A percentile compares a stretch with the other conserved stretches of the same genome.
These are phyloP conservation scores for Aphaenogaster rudis DNA, from an alignment of 1,140 invertebrate genomes.

Conservation along the genomic window DNA sequence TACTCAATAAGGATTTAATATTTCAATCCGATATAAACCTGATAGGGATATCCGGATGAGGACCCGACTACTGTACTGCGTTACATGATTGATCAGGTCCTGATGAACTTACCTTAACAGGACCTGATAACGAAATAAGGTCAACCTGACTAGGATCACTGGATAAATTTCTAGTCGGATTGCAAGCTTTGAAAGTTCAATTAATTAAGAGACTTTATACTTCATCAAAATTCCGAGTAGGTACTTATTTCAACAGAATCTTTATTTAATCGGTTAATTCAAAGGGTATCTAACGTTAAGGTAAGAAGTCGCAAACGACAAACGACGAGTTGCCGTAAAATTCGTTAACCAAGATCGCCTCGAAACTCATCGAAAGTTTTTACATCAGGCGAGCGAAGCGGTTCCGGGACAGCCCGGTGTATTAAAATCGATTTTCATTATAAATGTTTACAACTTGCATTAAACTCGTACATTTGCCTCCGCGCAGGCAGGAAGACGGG, in stretches of 20 bases:
- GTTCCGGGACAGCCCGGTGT: background rate
- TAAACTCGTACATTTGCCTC: background rate
- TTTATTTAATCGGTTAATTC: background rate
- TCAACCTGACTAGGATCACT: too few relatives aligned
- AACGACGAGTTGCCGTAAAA: background rate
- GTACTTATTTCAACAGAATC: background rate
- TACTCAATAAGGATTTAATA: too few relatives aligned
- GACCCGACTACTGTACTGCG: too few relatives aligned
- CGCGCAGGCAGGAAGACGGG: background rate
- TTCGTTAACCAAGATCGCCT: background rate
- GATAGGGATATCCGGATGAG: too few relatives aligned
- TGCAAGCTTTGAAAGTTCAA: background rate
- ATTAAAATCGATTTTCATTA: constrained; percentile 11
- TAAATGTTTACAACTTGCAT: constrained; percentile 21
- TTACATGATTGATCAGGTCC: too few relatives aligned
- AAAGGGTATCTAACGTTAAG: background rate
- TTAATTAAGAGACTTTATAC: background rate
- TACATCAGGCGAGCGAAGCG: background rate
- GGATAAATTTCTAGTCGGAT: too few relatives aligned
- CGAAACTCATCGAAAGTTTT: background rate
- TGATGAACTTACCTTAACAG: too few relatives aligned
- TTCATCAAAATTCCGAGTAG: background rate
- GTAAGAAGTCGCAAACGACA: background rate
- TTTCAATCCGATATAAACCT: too few relatives aligned
- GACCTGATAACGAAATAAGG: too few relatives aligned